These are phyloP conservation scores for Trichoplusia ni DNA, from an alignment of 1,140 invertebrate species.

Conservation along the genomic window DNA sequence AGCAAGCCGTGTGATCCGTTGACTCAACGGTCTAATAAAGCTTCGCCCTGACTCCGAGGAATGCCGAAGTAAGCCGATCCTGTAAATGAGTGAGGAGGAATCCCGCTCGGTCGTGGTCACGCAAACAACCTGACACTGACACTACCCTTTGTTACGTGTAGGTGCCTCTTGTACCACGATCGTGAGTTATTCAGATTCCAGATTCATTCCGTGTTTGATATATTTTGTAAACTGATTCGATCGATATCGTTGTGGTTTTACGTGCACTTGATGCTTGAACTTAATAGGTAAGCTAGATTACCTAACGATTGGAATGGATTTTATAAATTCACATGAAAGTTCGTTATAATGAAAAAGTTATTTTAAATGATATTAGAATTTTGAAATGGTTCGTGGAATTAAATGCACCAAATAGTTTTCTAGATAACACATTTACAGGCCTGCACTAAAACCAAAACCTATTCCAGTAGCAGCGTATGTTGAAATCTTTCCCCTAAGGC, in stretches of 20 bases:
- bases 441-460: constrained; percentile 2
- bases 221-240: constrained; percentile 27
- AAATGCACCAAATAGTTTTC: not conserved
- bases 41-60: constrained; percentile 54
- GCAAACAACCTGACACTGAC: constrained; percentile 67
- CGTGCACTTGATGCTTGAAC: too few species aligned
- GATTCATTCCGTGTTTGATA: constrained; percentile 47
- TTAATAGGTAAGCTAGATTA: too few species aligned
- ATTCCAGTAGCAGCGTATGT: not conserved
- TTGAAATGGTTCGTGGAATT: too few species aligned
- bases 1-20: constrained; percentile 50
- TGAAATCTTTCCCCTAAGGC: constrained; percentile 5
- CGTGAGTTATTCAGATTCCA: constrained; percentile 52
- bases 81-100: constrained; percentile 59
- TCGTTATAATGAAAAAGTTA: too few species aligned
- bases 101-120: constrained; percentile 60
- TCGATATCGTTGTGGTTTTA: not conserved
- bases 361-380: too few species aligned
- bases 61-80: constrained; percentile 65
- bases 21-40: constrained; percentile 60
- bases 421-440: not conserved
- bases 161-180: constrained; percentile 42
- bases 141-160: constrained; percentile 50
- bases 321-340: too few species aligned
- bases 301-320: too few species aligned